Conservation (phyloP, 2,888 invertebrate genomes). For the Heliconius hortense region DNA sequence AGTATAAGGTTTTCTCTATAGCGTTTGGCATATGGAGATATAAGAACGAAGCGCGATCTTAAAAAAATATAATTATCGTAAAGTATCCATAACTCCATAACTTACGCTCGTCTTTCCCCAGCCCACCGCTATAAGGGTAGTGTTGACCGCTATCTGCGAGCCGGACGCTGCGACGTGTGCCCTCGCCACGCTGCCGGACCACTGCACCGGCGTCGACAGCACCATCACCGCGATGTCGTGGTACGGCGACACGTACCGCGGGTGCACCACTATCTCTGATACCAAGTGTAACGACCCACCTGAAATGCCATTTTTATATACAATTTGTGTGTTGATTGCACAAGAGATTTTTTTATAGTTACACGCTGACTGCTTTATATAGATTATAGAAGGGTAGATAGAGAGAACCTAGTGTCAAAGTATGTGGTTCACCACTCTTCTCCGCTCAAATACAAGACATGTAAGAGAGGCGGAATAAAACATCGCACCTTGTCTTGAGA, state of each 20-base stretch:
- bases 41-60: background rate
- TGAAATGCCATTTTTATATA: constrained; percentile 39
- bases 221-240: constrained; percentile 63
- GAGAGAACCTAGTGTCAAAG: too few species aligned
- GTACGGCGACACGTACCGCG: constrained; percentile 55
- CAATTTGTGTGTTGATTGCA: background rate
- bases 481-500: too few species aligned
- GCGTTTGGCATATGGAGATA: too few species aligned
- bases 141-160: constrained; percentile 50
- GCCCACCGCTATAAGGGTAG: constrained; percentile 55
- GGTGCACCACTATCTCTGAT: constrained; percentile 55
- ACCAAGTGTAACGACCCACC: constrained; percentile 56
- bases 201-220: constrained; percentile 47
- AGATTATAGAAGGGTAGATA: too few species aligned
- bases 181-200: constrained; percentile 42
- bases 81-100: background rate
- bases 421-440: too few species aligned
- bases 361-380: too few species aligned
- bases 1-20: too few species aligned
- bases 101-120: constrained; percentile 64
- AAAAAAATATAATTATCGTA: background rate
- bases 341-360: background rate
- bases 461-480: too few species aligned
- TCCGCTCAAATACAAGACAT: too few species aligned
- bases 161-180: constrained; percentile 53